Base-by-base conservation (phyloP, 2,797 vertebrate genomes). In the Euthynnus affinis region DNA sequence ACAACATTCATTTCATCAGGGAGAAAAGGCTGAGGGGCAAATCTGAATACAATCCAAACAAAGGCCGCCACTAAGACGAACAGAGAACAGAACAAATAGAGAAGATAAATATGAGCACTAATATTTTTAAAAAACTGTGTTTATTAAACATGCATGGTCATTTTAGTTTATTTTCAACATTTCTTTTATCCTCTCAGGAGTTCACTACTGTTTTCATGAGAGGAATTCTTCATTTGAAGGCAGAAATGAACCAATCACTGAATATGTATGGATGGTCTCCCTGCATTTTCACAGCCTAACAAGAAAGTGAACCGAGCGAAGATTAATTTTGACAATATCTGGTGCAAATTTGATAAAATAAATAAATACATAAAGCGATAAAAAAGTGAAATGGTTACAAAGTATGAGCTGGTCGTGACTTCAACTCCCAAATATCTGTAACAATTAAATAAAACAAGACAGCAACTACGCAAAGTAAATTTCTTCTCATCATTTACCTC, bases 31-130 rank as follows among this genome's bases (percentile, higher is more conserved):
- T 20, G 5, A 48, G 15, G 62, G 66, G 1, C 34, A 65, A 44
- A 71, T 40, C 37, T 46, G 27, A 67, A 32, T 13, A 20, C 14
- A 27, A 68, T 15, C 32, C 10, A 57, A 64, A 82, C 63, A 71
- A 65, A 74, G 6, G 18, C 40, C 15, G 14, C 42, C 17, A 9
- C 8, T 40, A 22, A 62, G 37, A 49, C 6, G 73, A 67, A 80
- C 1, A 25, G 0, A 57, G 6, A 34, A 13, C 9, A 20, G 10
- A 23, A 20, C 9, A 27, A 49, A 59, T 12, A 42, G 7, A 57
- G 18, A 46, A 20, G 17, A 55, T 40, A 58, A 53, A 56, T 27
- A n/a, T 37, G n/a, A 53, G 27, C 4, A 6, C 1, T 37, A 17
- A 64, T 52, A 29, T 34, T 22, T 12, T n/a, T n/a, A n/a, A n/a